These are phyloP conservation scores for Porites cylindrica DNA, from an alignment of 92 coral and sea anemone species.

Conservation along the genomic window DNA sequence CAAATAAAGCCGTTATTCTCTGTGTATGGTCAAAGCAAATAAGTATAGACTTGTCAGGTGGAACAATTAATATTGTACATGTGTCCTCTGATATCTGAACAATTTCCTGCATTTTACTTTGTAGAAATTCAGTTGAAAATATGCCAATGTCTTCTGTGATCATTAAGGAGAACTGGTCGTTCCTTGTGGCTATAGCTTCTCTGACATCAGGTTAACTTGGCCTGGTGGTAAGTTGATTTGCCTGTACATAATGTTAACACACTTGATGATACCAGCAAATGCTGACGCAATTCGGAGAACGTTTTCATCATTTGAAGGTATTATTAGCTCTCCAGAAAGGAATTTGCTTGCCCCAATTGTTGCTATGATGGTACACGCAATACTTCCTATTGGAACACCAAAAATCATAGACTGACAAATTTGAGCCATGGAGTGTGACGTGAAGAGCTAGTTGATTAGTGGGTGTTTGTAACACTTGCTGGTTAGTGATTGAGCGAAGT, in stretches of 20 bases:
- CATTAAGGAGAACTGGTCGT: background rate
- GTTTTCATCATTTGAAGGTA: background rate
- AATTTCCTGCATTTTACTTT: background rate
- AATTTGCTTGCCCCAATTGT: conserved; percentile 26
- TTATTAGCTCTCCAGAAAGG: background rate
- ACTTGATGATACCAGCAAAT: background rate
- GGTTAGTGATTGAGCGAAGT: background rate
- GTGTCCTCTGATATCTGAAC: background rate
- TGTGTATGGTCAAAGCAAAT: background rate
- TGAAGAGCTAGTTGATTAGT: background rate
- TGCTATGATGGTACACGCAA: conserved; percentile 48
- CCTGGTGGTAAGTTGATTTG: background rate
- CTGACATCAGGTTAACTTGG: background rate
- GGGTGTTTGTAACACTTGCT: background rate
- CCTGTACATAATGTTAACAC: background rate
- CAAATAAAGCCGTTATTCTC: background rate
- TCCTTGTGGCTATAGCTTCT: background rate
- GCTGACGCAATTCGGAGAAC: background rate
- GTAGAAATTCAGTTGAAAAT: background rate
- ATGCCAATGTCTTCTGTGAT: background rate
- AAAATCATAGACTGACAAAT: conserved; percentile 21
- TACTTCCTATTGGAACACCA: conserved; percentile 21
- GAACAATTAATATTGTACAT: background rate
- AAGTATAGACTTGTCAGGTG: background rate
- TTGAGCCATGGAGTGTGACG: background rate